Base-by-base conservation (phyloP, 2,888 invertebrate species). In the Osmoderma eremita region DNA sequence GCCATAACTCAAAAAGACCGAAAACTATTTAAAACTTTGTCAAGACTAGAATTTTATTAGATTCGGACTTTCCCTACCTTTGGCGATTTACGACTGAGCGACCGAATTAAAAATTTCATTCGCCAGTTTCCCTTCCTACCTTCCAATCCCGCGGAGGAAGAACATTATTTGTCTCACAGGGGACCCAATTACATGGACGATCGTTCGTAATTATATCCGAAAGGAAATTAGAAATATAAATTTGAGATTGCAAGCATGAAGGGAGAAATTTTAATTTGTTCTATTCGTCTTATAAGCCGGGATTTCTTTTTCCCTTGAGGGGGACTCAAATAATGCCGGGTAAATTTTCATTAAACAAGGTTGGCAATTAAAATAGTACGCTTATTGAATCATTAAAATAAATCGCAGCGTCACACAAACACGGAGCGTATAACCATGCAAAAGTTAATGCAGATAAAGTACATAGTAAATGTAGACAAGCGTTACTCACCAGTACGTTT, bases 1-100 rank as follows among this genome's bases (percentile, higher is more conserved):
- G 61, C 58, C 68, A 68, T 72, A 70, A 72, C 63, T 72, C 72
- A 68, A 65, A 67, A 63, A 53, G 42, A 36, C 42, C 64, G 41
- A 63, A 69, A 70, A 72, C 70, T 70, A 70, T 70, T 69, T 73
- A 70, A 73, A 72, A 71, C 63, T 71, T 69, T 67, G 67, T 68
- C 54, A 56, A 54, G 67, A 63, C 48, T 39, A 48, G 53, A 70
- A 69, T 69, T 70, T 71, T 71, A 72, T 71, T 69, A 67, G 67
- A 70, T 62, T 56, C 17, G 24, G 53, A 45, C 45, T 67, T 38
- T 53, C 51, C 41, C 51, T 63, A 53, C 49, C 54, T 39, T 49
- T 53, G 20, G 49, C 50, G 48, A 70, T 70, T 70, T 70, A 70
- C 67, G 63, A 42, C 54, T 13, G 63, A 51, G 17, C 17, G 48